A percentile compares a stretch with the other conserved stretches of the same genome.
Evolutionary conservation across 1,140 invertebrate genomes (phyloP).

Genomic region (Drosophila setifemur): DNA sequence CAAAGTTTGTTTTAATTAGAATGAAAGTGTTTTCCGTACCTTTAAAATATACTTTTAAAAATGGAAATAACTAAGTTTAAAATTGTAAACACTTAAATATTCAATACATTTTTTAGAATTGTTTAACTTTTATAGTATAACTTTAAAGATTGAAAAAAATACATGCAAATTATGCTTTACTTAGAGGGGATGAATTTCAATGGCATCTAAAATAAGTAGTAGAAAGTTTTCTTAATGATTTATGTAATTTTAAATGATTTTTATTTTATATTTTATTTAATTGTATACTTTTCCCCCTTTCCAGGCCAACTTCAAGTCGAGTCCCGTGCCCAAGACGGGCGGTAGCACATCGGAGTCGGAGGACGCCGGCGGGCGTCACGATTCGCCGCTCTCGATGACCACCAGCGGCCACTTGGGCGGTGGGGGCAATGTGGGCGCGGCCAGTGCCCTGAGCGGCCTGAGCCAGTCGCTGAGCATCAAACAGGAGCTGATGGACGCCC

Average conservation of each 20-base stretch:
- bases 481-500: slow-evolving; percentile 84
- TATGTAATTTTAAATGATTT: too few species aligned
- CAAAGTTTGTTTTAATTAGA: too few species aligned
- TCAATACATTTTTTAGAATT: too few species aligned
- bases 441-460: slow-evolving; percentile 69
- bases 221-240: too few species aligned
- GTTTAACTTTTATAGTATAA: too few species aligned
- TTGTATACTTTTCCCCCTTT: slow-evolving; percentile 39
- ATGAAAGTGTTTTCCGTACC: too few species aligned
- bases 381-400: slow-evolving; percentile 82
- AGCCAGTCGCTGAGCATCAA: slow-evolving; percentile 85
- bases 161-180: too few species aligned
- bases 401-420: slow-evolving; percentile 65
- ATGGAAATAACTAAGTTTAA: too few species aligned
- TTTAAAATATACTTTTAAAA: too few species aligned
- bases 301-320: slow-evolving; percentile 86
- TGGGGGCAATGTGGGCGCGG: slow-evolving; percentile 73
- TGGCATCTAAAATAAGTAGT: neutral
- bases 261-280: slow-evolving; percentile 51
- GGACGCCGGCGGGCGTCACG: slow-evolving; percentile 84
- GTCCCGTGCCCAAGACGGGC: slow-evolving; percentile 85
- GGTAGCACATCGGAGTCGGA: slow-evolving; percentile 85
- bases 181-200: too few species aligned
- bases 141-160: too few species aligned
- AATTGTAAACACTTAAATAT: too few species aligned